Conservation (phyloP, 2,797 vertebrate species). For the Neomorphus geoffroyi region DNA sequence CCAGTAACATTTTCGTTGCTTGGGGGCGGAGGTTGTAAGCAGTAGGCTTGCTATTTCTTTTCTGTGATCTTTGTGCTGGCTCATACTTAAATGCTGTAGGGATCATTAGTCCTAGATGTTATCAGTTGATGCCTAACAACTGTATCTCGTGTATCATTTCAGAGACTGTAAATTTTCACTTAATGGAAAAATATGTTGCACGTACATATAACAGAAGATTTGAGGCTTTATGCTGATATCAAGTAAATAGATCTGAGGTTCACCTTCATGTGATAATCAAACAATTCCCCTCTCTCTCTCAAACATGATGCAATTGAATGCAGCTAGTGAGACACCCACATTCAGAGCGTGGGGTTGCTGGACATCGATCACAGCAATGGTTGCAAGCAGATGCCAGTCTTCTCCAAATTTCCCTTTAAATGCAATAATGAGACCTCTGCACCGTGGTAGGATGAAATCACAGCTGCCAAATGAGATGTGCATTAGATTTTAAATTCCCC, state of each 20-base stretch:
- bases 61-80: background rate
- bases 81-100: background rate
- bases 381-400: constrained; percentile 60
- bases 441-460: constrained; percentile 78
- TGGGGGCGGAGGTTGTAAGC: background rate
- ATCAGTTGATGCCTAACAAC: background rate
- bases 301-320: background rate
- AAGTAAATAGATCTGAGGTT: background rate
- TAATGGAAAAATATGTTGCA: background rate
- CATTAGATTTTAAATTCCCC: constrained; percentile 83
- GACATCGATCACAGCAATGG: background rate
- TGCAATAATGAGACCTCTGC: constrained; percentile 76
- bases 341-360: background rate
- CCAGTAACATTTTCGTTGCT: background rate
- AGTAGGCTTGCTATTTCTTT: background rate
- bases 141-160: background rate
- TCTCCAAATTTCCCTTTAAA: constrained; percentile 76
- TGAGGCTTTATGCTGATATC: background rate
- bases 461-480: constrained; percentile 81
- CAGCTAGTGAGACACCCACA: background rate
- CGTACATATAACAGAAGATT: background rate
- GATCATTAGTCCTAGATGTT: constrained; percentile 22
- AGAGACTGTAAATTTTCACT: constrained; percentile 9
- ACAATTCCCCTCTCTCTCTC: background rate
- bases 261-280: background rate